A percentile compares a stretch with the other conserved stretches of the same genome.
These are phyloP conservation scores for Carabus problematicus DNA, from an alignment of 2,888 invertebrate species.

Conservation along the genomic window DNA sequence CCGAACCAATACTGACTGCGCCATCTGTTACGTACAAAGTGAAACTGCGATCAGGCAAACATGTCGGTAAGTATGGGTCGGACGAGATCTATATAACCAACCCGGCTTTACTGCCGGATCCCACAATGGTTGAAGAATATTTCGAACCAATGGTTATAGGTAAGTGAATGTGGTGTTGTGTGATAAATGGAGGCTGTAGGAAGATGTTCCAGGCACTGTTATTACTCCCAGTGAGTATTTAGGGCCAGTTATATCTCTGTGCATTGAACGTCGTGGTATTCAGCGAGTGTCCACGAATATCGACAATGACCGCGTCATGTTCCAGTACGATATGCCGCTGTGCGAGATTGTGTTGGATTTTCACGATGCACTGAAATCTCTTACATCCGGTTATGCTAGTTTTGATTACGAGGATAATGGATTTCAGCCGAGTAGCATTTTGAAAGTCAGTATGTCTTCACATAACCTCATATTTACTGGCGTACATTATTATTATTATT, in stretches of 20 bases:
- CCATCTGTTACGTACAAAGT: conserved; percentile 88
- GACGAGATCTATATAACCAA: conserved; percentile 74
- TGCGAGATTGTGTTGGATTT: conserved; percentile 96
- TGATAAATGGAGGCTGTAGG: conserved; percentile 7
- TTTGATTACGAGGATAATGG: conserved; percentile 93
- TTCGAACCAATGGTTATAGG: conserved; percentile 88
- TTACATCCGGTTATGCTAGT: conserved; percentile 94
- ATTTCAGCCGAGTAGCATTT: conserved; percentile 78
- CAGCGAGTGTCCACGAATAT: conserved; percentile 77
- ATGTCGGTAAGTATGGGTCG: conserved; percentile 69
- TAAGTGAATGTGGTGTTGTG: conserved; percentile 51
- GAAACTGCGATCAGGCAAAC: conserved; percentile 76
- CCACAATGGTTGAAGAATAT: conserved; percentile 72
- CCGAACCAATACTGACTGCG: conserved; percentile 82
- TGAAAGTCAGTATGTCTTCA: too few species aligned
- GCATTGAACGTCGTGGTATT: conserved; percentile 76
- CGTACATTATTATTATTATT: too few species aligned
- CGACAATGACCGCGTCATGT: conserved; percentile 81
- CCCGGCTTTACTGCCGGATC: conserved; percentile 76
- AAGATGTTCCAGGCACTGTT: conserved; percentile 80
- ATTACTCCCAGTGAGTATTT: conserved; percentile 83
- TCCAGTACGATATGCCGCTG: conserved; percentile 85
- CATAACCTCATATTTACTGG: too few species aligned
- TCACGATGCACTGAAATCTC: conserved; percentile 87
- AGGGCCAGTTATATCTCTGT: conserved; percentile 74